These are phyloP conservation scores for Suricata suricatta DNA, from an alignment of 2,113 vertebrate genomes.

Conservation along the genomic window DNA sequence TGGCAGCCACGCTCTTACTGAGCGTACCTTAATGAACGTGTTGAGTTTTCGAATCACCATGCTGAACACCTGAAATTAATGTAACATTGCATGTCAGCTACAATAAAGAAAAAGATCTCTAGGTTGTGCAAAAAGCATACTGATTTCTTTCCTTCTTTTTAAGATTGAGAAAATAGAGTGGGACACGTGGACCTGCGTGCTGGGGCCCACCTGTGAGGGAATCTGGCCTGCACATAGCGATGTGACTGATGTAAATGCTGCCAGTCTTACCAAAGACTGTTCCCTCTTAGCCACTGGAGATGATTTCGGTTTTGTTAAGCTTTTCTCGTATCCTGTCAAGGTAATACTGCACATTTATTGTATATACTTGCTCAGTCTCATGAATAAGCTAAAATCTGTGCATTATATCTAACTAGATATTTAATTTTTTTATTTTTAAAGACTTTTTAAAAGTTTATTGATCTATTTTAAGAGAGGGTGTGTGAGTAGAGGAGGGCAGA, in stretches of 20 bases:
- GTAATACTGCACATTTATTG: conserved; percentile 80
- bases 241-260: conserved; percentile 90
- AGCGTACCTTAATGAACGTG: not conserved
- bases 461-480: no score
- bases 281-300: conserved; percentile 94
- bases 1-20: not conserved
- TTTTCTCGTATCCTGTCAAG: conserved; percentile 96
- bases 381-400: not conserved
- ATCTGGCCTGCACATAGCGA: conserved; percentile 95
- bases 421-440: no score
- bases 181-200: conserved; percentile 95
- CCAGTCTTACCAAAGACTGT: conserved; percentile 93
- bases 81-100: not conserved
- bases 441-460: no score
- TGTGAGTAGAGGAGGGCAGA: no score
- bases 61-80: not conserved
- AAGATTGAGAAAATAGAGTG: conserved; percentile 97
- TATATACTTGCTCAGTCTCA: not conserved
- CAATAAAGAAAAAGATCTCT: not conserved
- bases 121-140: not conserved
- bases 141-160: conserved; percentile 26
- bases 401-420: not conserved
- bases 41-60: not conserved
- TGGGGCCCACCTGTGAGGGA: conserved; percentile 95
- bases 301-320: conserved; percentile 96